Evolutionary conservation across 2,888 invertebrate genomes (phyloP).

Genomic region (Caenorhabditis imperialis): DNA sequence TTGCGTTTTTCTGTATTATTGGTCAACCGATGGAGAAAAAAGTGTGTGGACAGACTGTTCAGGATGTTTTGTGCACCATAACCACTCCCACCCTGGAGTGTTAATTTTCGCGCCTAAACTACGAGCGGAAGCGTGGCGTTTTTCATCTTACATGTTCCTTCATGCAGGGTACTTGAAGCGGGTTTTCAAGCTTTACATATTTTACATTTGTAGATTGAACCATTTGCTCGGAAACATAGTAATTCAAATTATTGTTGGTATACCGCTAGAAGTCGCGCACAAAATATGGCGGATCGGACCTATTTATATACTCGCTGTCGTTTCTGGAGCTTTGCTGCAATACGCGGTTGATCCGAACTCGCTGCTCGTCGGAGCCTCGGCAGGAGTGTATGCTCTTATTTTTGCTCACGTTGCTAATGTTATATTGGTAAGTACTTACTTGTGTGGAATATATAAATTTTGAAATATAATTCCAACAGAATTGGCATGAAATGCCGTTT

Average conservation of each 20-base stretch:
- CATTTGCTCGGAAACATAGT: slow-evolving; percentile 92
- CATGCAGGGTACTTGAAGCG: slow-evolving; percentile 60
- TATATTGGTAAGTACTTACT: slow-evolving; percentile 77
- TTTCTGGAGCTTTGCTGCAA: slow-evolving; percentile 80
- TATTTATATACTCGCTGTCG: slow-evolving; percentile 78
- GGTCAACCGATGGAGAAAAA: slow-evolving; percentile 70
- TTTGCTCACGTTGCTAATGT: slow-evolving; percentile 79
- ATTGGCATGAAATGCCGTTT: slow-evolving; percentile 96
- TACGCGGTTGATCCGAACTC: slow-evolving; percentile 81
- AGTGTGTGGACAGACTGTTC: slow-evolving; percentile 82
- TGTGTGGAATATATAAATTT: neutral
- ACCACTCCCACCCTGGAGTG: slow-evolving; percentile 53
- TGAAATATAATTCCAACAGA: slow-evolving; percentile 81
- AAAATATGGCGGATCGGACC: slow-evolving; percentile 87
- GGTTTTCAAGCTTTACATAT: slow-evolving; percentile 5
- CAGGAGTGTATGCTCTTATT: slow-evolving; percentile 79
- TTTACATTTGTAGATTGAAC: slow-evolving; percentile 52
- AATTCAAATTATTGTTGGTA: slow-evolving; percentile 92
- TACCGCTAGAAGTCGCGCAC: slow-evolving; percentile 96
- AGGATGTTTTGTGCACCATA: slow-evolving; percentile 83
- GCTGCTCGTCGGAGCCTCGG: slow-evolving; percentile 82
- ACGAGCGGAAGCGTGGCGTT: slow-evolving; percentile 92
- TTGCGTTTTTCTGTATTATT: slow-evolving; percentile 81
- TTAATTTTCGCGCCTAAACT: slow-evolving; percentile 91
- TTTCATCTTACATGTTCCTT: slow-evolving; percentile 85